phyloP scores from a whole-genome alignment of 2,113 vertebrate genomes.

The Carollia perspicillata region DNA sequence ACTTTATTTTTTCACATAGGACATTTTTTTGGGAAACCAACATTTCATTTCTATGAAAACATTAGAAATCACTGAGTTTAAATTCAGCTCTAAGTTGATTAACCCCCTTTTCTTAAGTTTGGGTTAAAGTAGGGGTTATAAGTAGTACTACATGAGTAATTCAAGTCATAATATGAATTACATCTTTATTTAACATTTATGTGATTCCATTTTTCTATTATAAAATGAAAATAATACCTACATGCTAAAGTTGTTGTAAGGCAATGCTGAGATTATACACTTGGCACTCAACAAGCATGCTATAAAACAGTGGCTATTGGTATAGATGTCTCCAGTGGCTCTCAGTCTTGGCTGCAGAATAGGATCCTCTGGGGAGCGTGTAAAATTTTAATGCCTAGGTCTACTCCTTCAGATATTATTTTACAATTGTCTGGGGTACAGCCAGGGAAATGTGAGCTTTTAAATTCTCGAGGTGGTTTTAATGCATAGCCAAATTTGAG shows the following conservation, averaged over 20 bases:
- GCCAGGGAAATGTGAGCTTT: background rate
- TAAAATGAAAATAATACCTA: background rate
- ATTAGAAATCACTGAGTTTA: background rate
- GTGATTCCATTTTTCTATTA: background rate
- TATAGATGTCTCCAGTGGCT: background rate
- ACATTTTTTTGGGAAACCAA: background rate
- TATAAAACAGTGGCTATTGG: background rate
- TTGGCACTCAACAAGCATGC: background rate
- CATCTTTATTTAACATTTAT: background rate
- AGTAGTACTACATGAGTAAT: background rate
- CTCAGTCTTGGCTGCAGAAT: background rate
- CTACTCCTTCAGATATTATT: background rate
- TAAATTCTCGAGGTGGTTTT: background rate
- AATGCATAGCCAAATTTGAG: background rate
- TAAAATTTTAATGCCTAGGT: background rate
- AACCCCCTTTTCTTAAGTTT: background rate
- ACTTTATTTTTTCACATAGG: background rate
- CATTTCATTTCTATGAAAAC: background rate
- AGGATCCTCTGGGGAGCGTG: background rate
- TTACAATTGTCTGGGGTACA: background rate
- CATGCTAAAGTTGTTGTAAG: background rate
- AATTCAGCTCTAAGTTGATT: background rate
- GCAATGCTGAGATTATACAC: background rate
- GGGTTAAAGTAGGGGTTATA: background rate
- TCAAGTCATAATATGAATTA: background rate